Conservation (phyloP, 2,797 vertebrate genomes). For the Sylvilagus floridanus region DNA sequence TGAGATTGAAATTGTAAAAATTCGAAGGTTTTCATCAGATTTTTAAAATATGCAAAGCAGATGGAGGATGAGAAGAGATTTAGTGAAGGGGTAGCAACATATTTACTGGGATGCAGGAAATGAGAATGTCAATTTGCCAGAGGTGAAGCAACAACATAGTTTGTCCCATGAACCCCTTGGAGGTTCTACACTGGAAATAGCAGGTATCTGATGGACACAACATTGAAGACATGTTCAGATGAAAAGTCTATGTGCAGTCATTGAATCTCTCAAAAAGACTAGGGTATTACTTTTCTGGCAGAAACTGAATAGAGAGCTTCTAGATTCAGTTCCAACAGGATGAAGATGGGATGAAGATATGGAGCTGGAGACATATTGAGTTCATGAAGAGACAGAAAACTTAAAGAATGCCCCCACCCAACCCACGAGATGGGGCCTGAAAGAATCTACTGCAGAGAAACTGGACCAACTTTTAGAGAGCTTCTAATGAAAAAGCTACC, state of each 20-base stretch:
- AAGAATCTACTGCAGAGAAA: background rate
- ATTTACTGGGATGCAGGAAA: background rate
- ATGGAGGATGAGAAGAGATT: background rate
- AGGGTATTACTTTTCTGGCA: slow-evolving; percentile 13
- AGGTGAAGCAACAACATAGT: background rate
- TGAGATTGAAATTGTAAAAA: slow-evolving; percentile 2
- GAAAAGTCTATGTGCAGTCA: background rate
- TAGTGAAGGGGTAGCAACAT: background rate
- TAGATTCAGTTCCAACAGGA: background rate
- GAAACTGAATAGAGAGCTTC: background rate
- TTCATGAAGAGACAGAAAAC: background rate
- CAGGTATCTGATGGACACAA: background rate
- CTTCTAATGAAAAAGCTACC: background rate
- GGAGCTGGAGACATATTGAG: background rate
- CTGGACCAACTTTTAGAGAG: background rate
- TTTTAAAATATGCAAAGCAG: background rate
- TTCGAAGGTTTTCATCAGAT: background rate
- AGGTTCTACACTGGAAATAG: background rate
- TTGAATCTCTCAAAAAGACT: background rate
- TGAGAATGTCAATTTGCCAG: background rate
- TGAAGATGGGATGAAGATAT: background rate
- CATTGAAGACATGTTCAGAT: background rate
- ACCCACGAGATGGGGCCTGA: background rate
- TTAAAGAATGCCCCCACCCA: background rate
- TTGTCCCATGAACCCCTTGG: background rate